Evolutionary conservation across 1,140 invertebrate genomes (phyloP), one percentile per base, ranked within the genome.

Genomic region (Drosophila navojoa): DNA sequence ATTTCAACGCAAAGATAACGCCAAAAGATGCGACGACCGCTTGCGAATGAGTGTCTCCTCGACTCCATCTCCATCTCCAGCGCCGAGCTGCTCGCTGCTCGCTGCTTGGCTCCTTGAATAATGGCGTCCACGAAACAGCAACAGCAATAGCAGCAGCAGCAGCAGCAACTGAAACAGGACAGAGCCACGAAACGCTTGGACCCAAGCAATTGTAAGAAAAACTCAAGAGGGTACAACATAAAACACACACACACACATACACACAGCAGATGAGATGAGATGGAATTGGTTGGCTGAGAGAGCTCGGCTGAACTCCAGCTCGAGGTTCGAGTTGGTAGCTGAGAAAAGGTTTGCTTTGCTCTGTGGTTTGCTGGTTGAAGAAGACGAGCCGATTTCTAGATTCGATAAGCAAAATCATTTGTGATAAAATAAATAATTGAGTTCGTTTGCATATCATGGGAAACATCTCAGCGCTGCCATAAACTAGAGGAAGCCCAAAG

Each of bases 351-450:
- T 29, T 74, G 57, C 63, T 70, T 22, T 22, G 19, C 19, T 22
- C 3, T 22, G 19, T 22, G 60, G 71, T 74, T 72, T 74, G 57
- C 63, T 70, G 78, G 71, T 67, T 72, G 50, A 60, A 66, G 62
- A 71, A 87, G 84, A 77, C 72, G 79, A 72, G 60, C 71, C 84
- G 84, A 89, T 89, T 89, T 81, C 77, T 90, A 84, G 80, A 89
- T 89, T 84, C 68, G 84, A 89, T 89, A 89, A 89, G 84, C 82
- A 64, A 89, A 87, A 89, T 89, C 84, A 89, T 89, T 89, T 89
- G 84, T 89, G 84, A 89, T 89, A 89, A 89, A 89, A 89, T 89
- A 89, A 89, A 89, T 89, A 89, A 89, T 89, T 89, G 84, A 89
- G 84, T 89, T 89, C 84, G 84, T 89, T 89, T 89, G 84, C 84